These are phyloP conservation scores for Discoglossus pictus DNA, from an alignment of 2,797 vertebrate species.

Conservation along the genomic window DNA sequence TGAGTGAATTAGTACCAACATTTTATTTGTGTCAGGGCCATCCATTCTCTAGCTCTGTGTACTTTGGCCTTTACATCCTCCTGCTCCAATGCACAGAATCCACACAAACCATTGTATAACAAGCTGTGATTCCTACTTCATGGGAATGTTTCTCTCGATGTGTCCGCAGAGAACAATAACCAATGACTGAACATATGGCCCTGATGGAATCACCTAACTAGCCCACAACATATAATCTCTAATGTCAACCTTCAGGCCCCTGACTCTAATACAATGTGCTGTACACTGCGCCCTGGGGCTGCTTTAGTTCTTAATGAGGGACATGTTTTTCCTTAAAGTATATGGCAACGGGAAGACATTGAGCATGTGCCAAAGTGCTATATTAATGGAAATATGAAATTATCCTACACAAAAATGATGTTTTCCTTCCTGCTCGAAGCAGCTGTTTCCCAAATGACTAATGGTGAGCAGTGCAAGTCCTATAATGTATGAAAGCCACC, in stretches of 20 bases:
- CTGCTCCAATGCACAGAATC: constrained; percentile 13
- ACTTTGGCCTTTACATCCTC: too few relatives aligned
- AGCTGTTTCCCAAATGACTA: constrained; percentile 44
- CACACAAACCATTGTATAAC: constrained; percentile 16
- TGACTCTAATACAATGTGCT: constrained; percentile 39
- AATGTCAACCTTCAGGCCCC: constrained; percentile 36
- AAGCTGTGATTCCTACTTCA: constrained; percentile 40
- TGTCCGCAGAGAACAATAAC: constrained; percentile 38
- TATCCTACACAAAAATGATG: constrained; percentile 9
- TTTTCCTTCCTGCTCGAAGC: constrained; percentile 20
- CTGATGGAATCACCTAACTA: constrained; percentile 30
- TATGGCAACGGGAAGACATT: constrained; percentile 29
- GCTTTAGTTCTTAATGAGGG: constrained; percentile 40
- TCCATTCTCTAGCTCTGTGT: too few relatives aligned
- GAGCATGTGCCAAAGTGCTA: constrained; percentile 27
- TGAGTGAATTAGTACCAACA: too few relatives aligned
- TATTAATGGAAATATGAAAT: constrained; percentile 38
- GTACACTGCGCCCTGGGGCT: constrained; percentile 33
- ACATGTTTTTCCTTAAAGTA: constrained; percentile 24
- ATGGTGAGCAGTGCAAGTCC: constrained; percentile 13
- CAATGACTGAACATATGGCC: constrained; percentile 43
- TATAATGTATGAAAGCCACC: too few relatives aligned
- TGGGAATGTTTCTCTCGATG: constrained; percentile 16
- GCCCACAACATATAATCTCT: constrained; percentile 36
- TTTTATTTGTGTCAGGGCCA: too few relatives aligned